Evolutionary conservation across 2,797 vertebrate species (phyloP).

Genomic region (Anguilla obscura): DNA sequence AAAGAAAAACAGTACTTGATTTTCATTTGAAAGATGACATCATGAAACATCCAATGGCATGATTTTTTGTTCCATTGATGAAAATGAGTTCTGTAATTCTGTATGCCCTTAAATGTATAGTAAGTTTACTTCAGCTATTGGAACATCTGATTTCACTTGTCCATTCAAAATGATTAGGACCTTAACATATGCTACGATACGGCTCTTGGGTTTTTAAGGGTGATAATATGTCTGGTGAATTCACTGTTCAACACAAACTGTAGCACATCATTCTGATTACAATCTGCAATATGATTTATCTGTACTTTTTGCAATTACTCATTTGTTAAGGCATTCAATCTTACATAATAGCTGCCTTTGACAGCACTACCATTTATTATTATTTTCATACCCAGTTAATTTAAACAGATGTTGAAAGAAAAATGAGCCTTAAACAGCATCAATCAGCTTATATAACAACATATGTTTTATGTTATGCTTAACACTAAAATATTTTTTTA

Average conservation of each 20-base stretch:
- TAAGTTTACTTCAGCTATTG: background rate
- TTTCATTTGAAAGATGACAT: background rate
- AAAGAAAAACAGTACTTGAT: background rate
- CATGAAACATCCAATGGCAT: background rate
- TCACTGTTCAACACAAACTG: background rate
- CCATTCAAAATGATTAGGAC: background rate
- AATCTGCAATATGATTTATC: background rate
- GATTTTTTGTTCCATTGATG: background rate
- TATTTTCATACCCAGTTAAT: conserved; percentile 2
- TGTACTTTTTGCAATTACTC: background rate
- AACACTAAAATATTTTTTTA: too few species aligned
- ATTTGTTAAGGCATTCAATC: background rate
- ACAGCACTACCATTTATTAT: background rate
- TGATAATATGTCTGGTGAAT: background rate
- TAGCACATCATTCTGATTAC: background rate
- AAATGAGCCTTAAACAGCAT: background rate
- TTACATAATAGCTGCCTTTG: background rate
- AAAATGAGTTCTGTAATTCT: background rate
- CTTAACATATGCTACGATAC: background rate
- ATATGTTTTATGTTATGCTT: too few species aligned
- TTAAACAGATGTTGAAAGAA: background rate
- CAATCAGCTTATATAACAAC: background rate
- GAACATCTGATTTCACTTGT: background rate
- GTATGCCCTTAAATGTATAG: background rate
- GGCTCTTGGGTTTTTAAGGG: background rate